A percentile compares a stretch with the other conserved stretches of the same genome.
These are phyloP conservation scores for Buceros bicornis DNA, from an alignment of 2,797 vertebrate species.

Conservation along the genomic window DNA sequence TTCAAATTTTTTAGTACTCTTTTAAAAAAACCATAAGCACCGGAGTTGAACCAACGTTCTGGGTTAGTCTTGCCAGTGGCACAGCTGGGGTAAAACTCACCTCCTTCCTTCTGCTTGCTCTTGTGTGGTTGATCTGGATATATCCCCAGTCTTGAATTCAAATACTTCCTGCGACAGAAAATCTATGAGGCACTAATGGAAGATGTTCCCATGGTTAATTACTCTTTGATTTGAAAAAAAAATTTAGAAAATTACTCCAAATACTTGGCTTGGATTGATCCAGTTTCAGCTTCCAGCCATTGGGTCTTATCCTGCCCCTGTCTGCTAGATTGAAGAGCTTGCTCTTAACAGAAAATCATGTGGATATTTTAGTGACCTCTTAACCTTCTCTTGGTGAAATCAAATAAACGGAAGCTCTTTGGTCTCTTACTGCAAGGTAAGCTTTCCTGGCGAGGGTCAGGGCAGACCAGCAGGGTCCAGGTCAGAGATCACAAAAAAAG, in stretches of 20 bases:
- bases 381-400: conserved; percentile 13
- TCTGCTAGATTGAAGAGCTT: conserved; percentile 15
- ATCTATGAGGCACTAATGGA: conserved; percentile 47
- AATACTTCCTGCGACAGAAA: conserved; percentile 23
- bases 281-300: neutral
- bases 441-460: neutral
- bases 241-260: neutral
- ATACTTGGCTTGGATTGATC: conserved; percentile 38
- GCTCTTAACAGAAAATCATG: neutral
- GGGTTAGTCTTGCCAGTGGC: neutral
- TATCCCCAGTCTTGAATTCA: neutral
- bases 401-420: neutral
- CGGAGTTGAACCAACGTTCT: neutral
- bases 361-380: neutral
- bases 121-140: neutral
- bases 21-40: neutral
- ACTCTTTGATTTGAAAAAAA: neutral
- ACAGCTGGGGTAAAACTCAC: neutral
- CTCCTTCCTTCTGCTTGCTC: neutral
- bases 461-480: neutral
- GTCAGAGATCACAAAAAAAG: conserved; percentile 22
- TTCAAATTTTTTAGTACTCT: neutral
- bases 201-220: conserved; percentile 36
- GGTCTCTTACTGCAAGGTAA: conserved; percentile 18
- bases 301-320: neutral